Percentiles rank a stretch among this genome's conserved stretches.
phyloP scores from a whole-genome alignment of 2,888 invertebrate species.

The Microctonus hyperodae region DNA sequence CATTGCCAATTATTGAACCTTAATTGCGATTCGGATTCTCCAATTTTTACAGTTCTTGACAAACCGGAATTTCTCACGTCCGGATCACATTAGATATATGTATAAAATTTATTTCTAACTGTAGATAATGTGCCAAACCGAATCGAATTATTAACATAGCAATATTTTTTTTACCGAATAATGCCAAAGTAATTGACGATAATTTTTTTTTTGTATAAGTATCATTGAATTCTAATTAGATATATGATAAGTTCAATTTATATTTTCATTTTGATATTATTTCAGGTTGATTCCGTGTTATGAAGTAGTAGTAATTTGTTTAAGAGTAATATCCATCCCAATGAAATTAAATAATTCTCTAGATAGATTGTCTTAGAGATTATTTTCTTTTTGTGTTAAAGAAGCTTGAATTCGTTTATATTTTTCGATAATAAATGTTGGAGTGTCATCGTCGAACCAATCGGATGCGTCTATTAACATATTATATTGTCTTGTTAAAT shows the following conservation, averaged over 20 bases:
- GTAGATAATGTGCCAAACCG: conserved; percentile 12
- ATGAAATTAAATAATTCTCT: neutral
- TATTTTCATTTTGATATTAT: no score
- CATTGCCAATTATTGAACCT: conserved; percentile 48
- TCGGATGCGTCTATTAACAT: conserved; percentile 52
- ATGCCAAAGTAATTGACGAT: neutral
- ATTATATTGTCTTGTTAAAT: conserved; percentile 45
- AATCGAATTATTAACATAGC: neutral
- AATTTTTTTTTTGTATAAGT: neutral
- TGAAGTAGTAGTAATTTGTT: no score
- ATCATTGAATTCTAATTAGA: neutral
- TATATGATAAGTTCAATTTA: neutral
- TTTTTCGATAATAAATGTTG: conserved; percentile 43
- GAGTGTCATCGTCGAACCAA: conserved; percentile 52
- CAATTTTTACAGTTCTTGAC: conserved; percentile 47
- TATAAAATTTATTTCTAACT: neutral
- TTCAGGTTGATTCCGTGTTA: no score
- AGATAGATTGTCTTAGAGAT: neutral
- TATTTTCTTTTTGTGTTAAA: conserved; percentile 36
- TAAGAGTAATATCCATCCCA: no score
- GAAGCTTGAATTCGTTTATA: conserved; percentile 42
- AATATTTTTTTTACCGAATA: neutral
- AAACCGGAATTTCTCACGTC: conserved; percentile 39
- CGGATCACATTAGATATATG: conserved; percentile 39
- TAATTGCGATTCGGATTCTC: conserved; percentile 46